Percentiles rank a stretch among this genome's conserved stretches.
phyloP scores from a whole-genome alignment of 2,113 vertebrate species.

The Lepus europaeus region DNA sequence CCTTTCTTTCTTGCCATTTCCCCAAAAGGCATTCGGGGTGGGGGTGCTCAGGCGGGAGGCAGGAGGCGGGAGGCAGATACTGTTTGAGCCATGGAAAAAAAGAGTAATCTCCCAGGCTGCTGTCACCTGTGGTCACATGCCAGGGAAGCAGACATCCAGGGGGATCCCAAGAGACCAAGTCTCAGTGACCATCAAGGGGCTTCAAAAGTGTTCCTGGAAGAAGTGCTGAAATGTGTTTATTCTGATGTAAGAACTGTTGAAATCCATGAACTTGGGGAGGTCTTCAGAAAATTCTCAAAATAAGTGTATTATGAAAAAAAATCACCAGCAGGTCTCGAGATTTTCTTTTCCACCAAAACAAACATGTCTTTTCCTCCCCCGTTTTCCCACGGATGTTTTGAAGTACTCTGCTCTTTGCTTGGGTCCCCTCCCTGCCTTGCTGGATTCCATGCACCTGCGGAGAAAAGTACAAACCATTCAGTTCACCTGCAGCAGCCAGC shows the following conservation, averaged over 20 bases:
- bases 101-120: constrained; percentile 5
- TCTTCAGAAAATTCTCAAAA: no score
- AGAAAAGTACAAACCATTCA: not conserved
- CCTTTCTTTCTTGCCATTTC: not conserved
- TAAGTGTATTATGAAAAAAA: no score
- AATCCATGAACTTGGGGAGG: no score
- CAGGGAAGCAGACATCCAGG: not conserved
- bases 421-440: not conserved
- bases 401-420: no score
- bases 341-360: no score
- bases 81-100: constrained; percentile 69
- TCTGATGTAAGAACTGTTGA: not conserved
- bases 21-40: not conserved
- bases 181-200: no score
- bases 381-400: no score
- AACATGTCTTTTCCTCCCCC: no score
- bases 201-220: no score
- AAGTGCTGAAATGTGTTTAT: not conserved
- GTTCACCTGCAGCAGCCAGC: not conserved
- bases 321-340: no score
- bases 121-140: not conserved
- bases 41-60: no score
- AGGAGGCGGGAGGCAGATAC: not conserved
- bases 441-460: constrained; percentile 57
- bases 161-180: not conserved